Conservation (phyloP, 1,140 invertebrate genomes). For the Tenebrio molitor region DNA sequence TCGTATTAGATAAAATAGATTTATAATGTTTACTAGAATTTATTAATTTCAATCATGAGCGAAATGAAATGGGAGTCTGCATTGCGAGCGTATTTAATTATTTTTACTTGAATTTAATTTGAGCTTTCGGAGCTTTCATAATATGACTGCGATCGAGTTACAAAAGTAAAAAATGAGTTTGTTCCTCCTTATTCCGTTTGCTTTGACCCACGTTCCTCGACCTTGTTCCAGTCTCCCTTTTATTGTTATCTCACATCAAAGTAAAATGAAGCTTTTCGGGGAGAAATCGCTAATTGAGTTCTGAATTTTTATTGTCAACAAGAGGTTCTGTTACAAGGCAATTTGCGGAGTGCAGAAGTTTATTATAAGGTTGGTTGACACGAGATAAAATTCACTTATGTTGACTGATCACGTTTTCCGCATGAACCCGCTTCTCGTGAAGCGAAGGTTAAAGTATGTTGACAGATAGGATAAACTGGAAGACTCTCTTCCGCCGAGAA, state of each 20-base stretch:
- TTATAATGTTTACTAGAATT: no score
- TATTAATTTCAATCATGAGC: no score
- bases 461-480: slow-evolving; percentile 59
- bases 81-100: not conserved
- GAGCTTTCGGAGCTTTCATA: slow-evolving; percentile 8
- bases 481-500: slow-evolving; percentile 55
- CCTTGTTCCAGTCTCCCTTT: not conserved
- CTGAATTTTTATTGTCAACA: slow-evolving; percentile 52
- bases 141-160: slow-evolving; percentile 14
- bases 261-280: slow-evolving; percentile 34
- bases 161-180: slow-evolving; percentile 39
- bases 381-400: slow-evolving; percentile 58
- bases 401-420: slow-evolving; percentile 59
- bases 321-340: slow-evolving; percentile 53
- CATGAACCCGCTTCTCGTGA: slow-evolving; percentile 51
- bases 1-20: no score
- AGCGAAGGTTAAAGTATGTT: slow-evolving; percentile 57
- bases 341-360: slow-evolving; percentile 51
- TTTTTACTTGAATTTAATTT: slow-evolving; percentile 13
- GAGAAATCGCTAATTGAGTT: slow-evolving; percentile 51
- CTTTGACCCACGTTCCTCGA: slow-evolving; percentile 6
- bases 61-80: no score
- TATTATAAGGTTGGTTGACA: slow-evolving; percentile 52
- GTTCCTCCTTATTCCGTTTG: slow-evolving; percentile 17
- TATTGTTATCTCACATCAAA: slow-evolving; percentile 38